Percentiles rank a stretch among this genome's conserved stretches.
phyloP scores from a whole-genome alignment of 2,113 vertebrate genomes.

The Alectura lathami region DNA sequence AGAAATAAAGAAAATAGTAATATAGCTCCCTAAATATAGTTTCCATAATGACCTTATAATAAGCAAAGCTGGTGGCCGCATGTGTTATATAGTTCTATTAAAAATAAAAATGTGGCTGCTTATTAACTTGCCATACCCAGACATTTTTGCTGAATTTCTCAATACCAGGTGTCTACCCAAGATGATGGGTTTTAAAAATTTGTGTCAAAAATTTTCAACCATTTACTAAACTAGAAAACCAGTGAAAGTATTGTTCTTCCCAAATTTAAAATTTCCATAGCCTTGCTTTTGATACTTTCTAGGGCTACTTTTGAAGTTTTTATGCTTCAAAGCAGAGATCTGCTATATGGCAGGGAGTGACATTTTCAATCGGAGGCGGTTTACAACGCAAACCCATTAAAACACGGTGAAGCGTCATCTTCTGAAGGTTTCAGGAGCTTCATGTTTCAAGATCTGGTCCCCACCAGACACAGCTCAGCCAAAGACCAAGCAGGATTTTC shows the following conservation, averaged over 20 bases:
- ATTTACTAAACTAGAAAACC: not conserved
- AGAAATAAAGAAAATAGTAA: conserved; percentile 74
- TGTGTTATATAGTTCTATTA: conserved; percentile 57
- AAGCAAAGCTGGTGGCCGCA: conserved; percentile 54
- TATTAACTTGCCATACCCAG: conserved; percentile 22
- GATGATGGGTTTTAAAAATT: not conserved
- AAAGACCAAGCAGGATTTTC: not conserved
- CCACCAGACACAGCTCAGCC: not conserved
- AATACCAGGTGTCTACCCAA: not conserved
- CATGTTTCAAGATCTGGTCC: not conserved
- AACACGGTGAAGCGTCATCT: not conserved
- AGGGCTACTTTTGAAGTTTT: not conserved
- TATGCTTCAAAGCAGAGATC: not conserved
- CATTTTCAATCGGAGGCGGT: not conserved
- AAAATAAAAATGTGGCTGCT: not conserved
- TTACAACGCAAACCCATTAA: not conserved
- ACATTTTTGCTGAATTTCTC: not conserved
- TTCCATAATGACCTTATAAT: conserved; percentile 70
- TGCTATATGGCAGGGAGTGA: not conserved
- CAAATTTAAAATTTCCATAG: not conserved
- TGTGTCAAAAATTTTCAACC: not conserved
- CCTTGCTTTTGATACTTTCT: not conserved
- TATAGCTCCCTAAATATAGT: conserved; percentile 69
- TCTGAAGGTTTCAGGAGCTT: not conserved
- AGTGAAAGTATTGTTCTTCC: not conserved